A percentile compares a stretch with the other conserved stretches of the same genome.
phyloP scores from a whole-genome alignment of 64 coral and sea anemone genomes.

The Montipora efflorescens region DNA sequence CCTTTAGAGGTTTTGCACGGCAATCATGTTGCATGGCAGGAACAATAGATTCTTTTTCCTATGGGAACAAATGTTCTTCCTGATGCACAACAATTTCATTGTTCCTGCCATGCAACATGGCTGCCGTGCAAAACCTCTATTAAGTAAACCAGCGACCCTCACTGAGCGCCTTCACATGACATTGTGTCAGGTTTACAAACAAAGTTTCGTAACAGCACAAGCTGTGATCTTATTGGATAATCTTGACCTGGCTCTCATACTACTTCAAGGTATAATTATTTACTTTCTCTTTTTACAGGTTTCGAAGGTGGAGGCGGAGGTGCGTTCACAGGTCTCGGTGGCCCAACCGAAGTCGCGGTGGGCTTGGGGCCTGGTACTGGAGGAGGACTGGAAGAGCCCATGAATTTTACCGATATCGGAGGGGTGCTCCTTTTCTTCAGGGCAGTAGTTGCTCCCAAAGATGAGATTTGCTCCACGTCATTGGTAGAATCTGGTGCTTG shows the following conservation, averaged over 20 bases:
- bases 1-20: too few species aligned
- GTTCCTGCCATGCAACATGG: too few species aligned
- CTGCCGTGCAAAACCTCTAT: too few species aligned
- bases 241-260: background rate
- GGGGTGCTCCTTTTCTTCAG: constrained; percentile 54
- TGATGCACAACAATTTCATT: too few species aligned
- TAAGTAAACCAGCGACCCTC: too few species aligned
- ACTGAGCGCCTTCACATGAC: too few species aligned
- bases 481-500: constrained; percentile 2
- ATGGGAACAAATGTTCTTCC: too few species aligned
- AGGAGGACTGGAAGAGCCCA: constrained; percentile 90
- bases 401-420: constrained; percentile 76
- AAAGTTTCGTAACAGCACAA: too few species aligned
- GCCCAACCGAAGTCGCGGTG: constrained; percentile 38
- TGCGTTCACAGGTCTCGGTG: constrained; percentile 49
- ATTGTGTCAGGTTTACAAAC: too few species aligned
- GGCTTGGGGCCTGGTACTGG: constrained; percentile 51
- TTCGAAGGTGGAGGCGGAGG: constrained; percentile 59
- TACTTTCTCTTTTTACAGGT: constrained; percentile 31
- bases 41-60: too few species aligned
- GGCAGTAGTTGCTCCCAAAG: constrained; percentile 19
- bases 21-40: too few species aligned
- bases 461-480: constrained; percentile 6
- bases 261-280: background rate
- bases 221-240: background rate